A percentile compares a stretch with the other conserved stretches of the same genome.
These are phyloP conservation scores for Isotomurus palustris DNA, from an alignment of 2,888 invertebrate genomes.

Conservation along the genomic window DNA sequence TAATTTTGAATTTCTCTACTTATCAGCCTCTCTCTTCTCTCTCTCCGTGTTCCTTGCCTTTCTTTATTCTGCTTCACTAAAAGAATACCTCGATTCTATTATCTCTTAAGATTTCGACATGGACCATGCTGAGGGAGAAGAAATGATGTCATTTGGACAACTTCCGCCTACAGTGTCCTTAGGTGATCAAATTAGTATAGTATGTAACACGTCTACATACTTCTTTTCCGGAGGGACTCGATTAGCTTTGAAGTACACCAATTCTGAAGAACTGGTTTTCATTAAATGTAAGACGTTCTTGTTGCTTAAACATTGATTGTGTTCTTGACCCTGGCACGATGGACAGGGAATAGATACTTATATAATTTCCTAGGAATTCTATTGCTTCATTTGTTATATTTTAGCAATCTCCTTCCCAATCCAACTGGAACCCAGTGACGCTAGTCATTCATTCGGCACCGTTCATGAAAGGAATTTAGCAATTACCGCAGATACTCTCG, in stretches of 20 bases:
- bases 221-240: constrained; percentile 28
- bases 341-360: no score
- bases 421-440: no score
- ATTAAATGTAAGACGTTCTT: constrained; percentile 15
- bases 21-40: background rate
- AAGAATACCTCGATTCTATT: background rate
- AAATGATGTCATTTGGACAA: constrained; percentile 27
- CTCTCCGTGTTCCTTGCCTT: background rate
- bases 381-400: no score
- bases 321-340: no score
- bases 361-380: no score
- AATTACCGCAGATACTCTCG: constrained; percentile 17
- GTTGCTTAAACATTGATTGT: no score
- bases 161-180: constrained; percentile 14
- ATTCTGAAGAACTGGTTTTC: constrained; percentile 16
- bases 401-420: no score
- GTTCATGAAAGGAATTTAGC: constrained; percentile 21
- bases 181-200: constrained; percentile 26
- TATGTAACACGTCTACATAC: constrained; percentile 28
- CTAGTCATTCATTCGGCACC: background rate
- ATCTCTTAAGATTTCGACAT: constrained; percentile 12
- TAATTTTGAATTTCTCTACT: background rate
- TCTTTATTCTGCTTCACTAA: background rate
- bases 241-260: constrained; percentile 25
- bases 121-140: background rate